Evolutionary conservation across 2,797 vertebrate genomes (phyloP).

Genomic region (Apodemus agrarius): DNA sequence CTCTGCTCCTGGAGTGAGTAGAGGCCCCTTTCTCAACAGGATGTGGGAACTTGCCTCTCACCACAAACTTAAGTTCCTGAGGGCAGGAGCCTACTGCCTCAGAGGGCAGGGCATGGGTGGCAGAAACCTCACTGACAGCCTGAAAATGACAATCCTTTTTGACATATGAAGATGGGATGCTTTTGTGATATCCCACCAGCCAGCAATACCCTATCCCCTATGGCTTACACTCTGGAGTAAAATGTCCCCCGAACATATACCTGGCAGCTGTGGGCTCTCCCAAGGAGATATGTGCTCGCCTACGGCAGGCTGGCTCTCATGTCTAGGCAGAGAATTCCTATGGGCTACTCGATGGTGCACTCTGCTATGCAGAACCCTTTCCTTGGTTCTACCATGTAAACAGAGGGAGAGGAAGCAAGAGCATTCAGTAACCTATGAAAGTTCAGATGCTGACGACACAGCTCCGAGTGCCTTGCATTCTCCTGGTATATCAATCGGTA

Average conservation of each 20-base stretch:
- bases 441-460: not conserved
- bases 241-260: not conserved
- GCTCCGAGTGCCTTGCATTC: not conserved
- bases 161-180: not conserved
- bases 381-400: not conserved
- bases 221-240: not conserved
- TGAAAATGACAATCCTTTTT: not conserved
- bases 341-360: not conserved
- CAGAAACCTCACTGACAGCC: not conserved
- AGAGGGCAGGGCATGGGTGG: not conserved
- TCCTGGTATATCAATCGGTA: not conserved
- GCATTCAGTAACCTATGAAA: not conserved
- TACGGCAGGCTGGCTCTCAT: not conserved
- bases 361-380: not conserved
- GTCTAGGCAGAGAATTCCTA: not conserved
- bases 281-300: not conserved
- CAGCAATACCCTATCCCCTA: too few relatives aligned
- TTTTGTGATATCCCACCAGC: too few relatives aligned
- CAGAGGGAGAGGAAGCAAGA: not conserved
- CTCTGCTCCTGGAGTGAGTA: conserved; percentile 30
- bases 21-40: conserved; percentile 69
- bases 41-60: conserved; percentile 77
- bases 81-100: conserved; percentile 46
- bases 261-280: not conserved
- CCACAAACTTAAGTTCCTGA: conserved; percentile 64